These are phyloP conservation scores for Rallus crepitans DNA, from an alignment of 2,797 vertebrate genomes.

Conservation along the genomic window DNA sequence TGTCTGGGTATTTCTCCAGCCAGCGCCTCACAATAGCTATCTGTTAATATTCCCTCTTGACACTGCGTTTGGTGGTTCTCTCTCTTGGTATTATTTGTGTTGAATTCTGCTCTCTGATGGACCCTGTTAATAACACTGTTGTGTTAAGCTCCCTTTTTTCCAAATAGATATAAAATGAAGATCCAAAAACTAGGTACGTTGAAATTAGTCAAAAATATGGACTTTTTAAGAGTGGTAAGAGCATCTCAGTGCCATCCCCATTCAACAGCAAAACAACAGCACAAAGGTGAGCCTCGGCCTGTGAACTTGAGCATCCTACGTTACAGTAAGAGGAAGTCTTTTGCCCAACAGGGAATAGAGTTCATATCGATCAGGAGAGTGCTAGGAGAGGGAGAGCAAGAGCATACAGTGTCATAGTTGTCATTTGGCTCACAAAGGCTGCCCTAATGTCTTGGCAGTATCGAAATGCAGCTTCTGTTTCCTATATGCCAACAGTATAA, in stretches of 20 bases:
- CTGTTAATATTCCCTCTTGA: slow-evolving; percentile 55
- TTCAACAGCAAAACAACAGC: background rate
- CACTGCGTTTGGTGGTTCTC: slow-evolving; percentile 7
- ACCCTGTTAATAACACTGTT: background rate
- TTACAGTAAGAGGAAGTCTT: background rate
- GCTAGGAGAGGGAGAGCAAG: background rate
- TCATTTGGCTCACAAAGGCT: background rate
- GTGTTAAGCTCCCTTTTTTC: background rate
- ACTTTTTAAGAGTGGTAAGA: background rate
- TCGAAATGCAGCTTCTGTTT: background rate
- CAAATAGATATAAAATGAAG: background rate
- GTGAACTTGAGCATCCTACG: background rate
- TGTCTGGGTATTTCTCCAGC: slow-evolving; percentile 4
- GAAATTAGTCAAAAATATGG: background rate
- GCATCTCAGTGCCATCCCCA: background rate
- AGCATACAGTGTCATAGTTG: background rate
- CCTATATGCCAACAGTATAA: background rate
- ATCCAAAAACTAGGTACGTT: background rate
- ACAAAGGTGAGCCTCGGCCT: background rate
- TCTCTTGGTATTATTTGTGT: background rate
- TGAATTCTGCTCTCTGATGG: background rate
- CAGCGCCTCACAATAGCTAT: slow-evolving; percentile 54
- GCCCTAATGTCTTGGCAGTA: background rate
- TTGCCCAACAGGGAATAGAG: background rate
- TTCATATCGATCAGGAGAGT: background rate